Evolutionary conservation across 2,113 vertebrate species (phyloP).

Genomic region (Trichomycterus rosablanca): DNA sequence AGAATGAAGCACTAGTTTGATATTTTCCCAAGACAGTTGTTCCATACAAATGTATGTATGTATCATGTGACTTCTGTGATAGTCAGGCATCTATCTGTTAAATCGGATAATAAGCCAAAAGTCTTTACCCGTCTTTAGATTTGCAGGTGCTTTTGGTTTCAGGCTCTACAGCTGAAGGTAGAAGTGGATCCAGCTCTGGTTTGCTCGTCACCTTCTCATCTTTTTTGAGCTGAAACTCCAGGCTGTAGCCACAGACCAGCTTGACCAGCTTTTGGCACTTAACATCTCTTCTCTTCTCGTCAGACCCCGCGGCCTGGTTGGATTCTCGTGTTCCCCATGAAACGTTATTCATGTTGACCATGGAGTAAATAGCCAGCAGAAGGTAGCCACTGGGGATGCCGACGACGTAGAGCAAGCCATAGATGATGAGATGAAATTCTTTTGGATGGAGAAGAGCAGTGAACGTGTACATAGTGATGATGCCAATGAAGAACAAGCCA

Average conservation of each 20-base stretch:
- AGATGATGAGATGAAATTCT: slow-evolving; percentile 52
- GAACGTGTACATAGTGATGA: slow-evolving; percentile 43
- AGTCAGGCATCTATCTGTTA: too few species aligned
- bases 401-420: slow-evolving; percentile 61
- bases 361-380: slow-evolving; percentile 65
- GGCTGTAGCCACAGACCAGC: slow-evolving; percentile 23
- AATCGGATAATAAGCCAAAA: too few species aligned
- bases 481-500: slow-evolving; percentile 55
- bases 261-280: slow-evolving; percentile 19
- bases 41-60: too few species aligned
- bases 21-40: too few species aligned
- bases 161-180: too few species aligned
- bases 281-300: slow-evolving; percentile 13
- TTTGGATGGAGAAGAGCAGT: slow-evolving; percentile 59
- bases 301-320: background rate
- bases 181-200: background rate
- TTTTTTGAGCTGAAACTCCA: slow-evolving; percentile 19
- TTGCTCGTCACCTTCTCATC: slow-evolving; percentile 3
- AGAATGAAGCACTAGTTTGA: too few species aligned
- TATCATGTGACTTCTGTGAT: too few species aligned
- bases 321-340: slow-evolving; percentile 70
- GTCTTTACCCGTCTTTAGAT: background rate
- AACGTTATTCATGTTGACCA: slow-evolving; percentile 69
- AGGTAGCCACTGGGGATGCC: slow-evolving; percentile 66
- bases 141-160: background rate